Percentiles rank a stretch among this genome's conserved stretches.
Conservation (phyloP, 2,888 invertebrate genomes). For the Ariolimax columbianus region DNA sequence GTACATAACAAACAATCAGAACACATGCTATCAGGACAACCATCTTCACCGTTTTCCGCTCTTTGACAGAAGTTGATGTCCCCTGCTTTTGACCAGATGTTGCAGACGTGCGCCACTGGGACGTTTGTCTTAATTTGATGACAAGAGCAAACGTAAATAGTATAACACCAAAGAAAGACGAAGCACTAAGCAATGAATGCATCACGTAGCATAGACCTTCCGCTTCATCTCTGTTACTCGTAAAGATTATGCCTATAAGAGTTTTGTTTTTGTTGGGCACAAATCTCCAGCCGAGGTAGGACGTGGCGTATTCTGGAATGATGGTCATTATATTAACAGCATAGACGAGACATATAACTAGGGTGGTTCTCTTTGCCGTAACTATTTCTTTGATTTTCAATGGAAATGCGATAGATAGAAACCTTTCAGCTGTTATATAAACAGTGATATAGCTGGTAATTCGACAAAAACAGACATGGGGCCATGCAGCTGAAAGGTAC, state of each 20-base stretch:
- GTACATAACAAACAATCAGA: conserved; percentile 10
- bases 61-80: not conserved
- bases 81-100: not conserved
- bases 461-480: conserved; percentile 6
- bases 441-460: not conserved
- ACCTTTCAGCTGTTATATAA: not conserved
- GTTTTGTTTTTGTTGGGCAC: not conserved
- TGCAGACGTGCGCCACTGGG: not conserved
- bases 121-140: not conserved
- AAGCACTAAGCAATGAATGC: not conserved
- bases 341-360: not conserved
- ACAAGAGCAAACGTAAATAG: not conserved
- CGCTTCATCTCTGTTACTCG: not conserved
- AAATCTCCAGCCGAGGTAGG: not conserved
- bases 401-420: not conserved
- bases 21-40: not conserved
- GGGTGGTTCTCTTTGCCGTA: not conserved
- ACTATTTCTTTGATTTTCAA: conserved; percentile 17
- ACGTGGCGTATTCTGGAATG: conserved; percentile 3
- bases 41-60: not conserved
- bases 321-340: not conserved
- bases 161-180: conserved; percentile 1
- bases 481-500: conserved; percentile 1
- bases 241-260: not conserved
- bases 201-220: not conserved